A percentile compares a stretch with the other conserved stretches of the same genome.
Conservation (phyloP, 2,113 vertebrate genomes). For the Hassar affinis region DNA sequence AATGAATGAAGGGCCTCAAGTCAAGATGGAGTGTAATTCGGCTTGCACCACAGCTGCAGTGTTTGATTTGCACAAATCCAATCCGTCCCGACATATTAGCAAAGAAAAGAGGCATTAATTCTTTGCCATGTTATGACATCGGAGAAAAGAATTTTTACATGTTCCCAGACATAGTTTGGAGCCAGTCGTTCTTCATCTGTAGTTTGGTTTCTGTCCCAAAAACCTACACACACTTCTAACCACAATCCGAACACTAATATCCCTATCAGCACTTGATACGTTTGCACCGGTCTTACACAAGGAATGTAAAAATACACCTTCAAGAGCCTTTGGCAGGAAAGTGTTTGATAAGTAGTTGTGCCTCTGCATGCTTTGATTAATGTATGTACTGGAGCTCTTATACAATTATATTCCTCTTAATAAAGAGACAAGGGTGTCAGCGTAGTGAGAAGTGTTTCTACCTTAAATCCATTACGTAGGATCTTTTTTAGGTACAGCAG, state of each 20-base stretch:
- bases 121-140: slow-evolving; percentile 63
- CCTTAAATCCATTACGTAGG: background rate
- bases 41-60: slow-evolving; percentile 52
- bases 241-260: background rate
- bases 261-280: slow-evolving; percentile 22
- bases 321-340: background rate
- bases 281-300: background rate
- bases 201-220: background rate
- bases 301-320: slow-evolving; percentile 22
- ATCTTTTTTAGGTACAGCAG: background rate
- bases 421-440: background rate
- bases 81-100: slow-evolving; percentile 51
- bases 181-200: slow-evolving; percentile 13
- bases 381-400: too few species aligned
- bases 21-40: slow-evolving; percentile 72
- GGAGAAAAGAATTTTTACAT: slow-evolving; percentile 63
- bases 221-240: background rate
- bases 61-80: slow-evolving; percentile 70
- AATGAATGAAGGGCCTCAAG: slow-evolving; percentile 76
- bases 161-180: slow-evolving; percentile 24
- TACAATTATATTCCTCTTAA: background rate
- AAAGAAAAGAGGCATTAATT: slow-evolving; percentile 58
- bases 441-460: background rate
- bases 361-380: background rate
- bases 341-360: background rate